Conservation (phyloP, 2,888 invertebrate species). For the Latheticus oryzae region DNA sequence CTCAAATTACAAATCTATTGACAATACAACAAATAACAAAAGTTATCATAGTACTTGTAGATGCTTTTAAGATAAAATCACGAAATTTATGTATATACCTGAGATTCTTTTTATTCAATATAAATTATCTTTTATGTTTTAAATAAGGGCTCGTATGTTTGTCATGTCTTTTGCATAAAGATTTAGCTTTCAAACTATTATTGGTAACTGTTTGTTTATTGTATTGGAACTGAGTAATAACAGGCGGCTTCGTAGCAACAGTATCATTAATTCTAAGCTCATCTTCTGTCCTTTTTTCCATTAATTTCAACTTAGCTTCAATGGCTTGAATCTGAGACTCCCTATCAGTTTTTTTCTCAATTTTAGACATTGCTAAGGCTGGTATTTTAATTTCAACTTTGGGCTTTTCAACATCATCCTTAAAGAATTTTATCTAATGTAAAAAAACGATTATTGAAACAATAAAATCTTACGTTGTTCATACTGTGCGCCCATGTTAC, state of each 20-base stretch:
- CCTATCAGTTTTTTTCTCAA: slow-evolving; percentile 76
- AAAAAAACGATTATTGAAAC: background rate
- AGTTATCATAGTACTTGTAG: too few species aligned
- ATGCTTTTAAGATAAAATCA: too few species aligned
- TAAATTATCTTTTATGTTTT: slow-evolving; percentile 41
- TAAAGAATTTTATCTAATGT: slow-evolving; percentile 45
- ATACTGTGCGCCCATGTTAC: slow-evolving; percentile 86
- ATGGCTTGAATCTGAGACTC: slow-evolving; percentile 88
- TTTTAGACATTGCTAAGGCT: slow-evolving; percentile 76
- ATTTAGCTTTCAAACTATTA: slow-evolving; percentile 42
- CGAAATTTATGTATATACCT: slow-evolving; percentile 17
- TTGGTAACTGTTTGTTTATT: slow-evolving; percentile 66
- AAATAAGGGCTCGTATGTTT: slow-evolving; percentile 53
- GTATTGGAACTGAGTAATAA: slow-evolving; percentile 77
- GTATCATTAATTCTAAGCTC: slow-evolving; percentile 82
- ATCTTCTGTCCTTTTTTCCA: slow-evolving; percentile 73
- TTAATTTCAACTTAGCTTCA: slow-evolving; percentile 85
- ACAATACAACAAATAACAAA: too few species aligned
- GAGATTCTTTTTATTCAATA: slow-evolving; percentile 27
- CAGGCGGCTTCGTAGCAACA: slow-evolving; percentile 73
- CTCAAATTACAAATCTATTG: too few species aligned
- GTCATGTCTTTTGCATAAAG: slow-evolving; percentile 46
- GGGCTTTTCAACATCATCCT: slow-evolving; percentile 83
- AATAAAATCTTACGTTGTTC: slow-evolving; percentile 69
- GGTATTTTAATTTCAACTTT: slow-evolving; percentile 83